Conservation (phyloP, 2,888 invertebrate species). For the Lasioglossum lativentre region DNA sequence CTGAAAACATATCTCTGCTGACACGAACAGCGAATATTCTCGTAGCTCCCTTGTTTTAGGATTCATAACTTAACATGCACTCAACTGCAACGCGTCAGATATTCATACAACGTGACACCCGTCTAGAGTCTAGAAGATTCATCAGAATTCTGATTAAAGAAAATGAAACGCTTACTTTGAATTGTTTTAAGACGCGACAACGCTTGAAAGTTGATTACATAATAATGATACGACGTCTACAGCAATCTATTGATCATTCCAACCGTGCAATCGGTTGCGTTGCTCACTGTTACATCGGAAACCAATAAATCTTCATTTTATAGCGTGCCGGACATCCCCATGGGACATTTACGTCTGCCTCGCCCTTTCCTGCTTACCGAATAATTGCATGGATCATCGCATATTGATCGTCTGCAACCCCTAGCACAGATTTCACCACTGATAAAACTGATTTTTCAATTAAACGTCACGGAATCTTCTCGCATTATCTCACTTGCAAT, state of each 20-base stretch:
- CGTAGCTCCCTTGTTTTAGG: neutral
- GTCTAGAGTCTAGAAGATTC: neutral
- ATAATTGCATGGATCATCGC: conserved; percentile 50
- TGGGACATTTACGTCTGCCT: conserved; percentile 64
- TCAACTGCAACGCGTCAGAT: neutral
- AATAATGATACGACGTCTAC: conserved; percentile 1
- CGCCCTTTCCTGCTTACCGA: conserved; percentile 42
- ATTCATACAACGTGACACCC: neutral
- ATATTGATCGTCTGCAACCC: conserved; percentile 11
- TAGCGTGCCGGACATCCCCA: conserved; percentile 50
- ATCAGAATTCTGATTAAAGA: neutral
- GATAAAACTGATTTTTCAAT: conserved; percentile 27
- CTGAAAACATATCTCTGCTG: neutral
- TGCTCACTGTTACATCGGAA: conserved; percentile 56
- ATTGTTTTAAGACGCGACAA: neutral
- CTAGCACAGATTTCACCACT: conserved; percentile 8
- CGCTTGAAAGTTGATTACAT: neutral
- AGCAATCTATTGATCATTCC: conserved; percentile 60
- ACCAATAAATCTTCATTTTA: conserved; percentile 72
- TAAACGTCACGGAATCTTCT: conserved; percentile 14
- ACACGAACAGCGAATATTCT: neutral
- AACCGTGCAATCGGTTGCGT: conserved; percentile 12
- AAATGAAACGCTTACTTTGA: neutral
- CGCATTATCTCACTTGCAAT: neutral
- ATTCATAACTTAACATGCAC: neutral